phyloP scores from a whole-genome alignment of 2,888 invertebrate species.

The Nemotelus nigrinus region DNA sequence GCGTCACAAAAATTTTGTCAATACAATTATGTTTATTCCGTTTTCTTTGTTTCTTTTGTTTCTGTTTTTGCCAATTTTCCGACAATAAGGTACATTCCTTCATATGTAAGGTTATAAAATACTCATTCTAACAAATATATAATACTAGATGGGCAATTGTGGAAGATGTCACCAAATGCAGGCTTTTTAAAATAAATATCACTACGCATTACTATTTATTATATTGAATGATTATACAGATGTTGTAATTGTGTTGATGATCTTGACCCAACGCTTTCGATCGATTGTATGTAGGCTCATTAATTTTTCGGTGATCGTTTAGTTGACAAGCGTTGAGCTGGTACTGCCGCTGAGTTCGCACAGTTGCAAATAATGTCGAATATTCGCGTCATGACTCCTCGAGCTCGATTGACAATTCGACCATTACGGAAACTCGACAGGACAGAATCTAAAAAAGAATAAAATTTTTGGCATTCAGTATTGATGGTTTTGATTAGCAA shows the following conservation, averaged over 20 bases:
- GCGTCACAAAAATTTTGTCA: conserved; percentile 13
- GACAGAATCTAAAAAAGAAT: conserved; percentile 33
- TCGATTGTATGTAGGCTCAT: neutral
- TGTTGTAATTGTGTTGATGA: too few relatives aligned
- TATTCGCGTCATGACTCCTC: conserved; percentile 71
- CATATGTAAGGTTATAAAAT: neutral
- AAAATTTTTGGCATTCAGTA: too few relatives aligned
- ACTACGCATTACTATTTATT: too few relatives aligned
- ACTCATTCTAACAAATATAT: neutral
- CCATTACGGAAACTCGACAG: conserved; percentile 67
- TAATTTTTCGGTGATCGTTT: conserved; percentile 55
- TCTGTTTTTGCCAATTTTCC: too few relatives aligned
- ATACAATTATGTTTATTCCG: too few relatives aligned
- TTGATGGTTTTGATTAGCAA: too few relatives aligned
- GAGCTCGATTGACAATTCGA: conserved; percentile 69
- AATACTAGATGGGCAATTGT: neutral
- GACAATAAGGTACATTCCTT: neutral
- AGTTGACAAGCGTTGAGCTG: conserved; percentile 64
- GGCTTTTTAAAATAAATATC: too few relatives aligned
- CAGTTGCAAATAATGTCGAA: conserved; percentile 74
- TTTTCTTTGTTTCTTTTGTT: too few relatives aligned
- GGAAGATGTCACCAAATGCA: neutral
- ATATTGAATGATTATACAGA: too few relatives aligned
- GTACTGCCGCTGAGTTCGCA: conserved; percentile 70
- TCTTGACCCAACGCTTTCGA: too few relatives aligned